A percentile compares a stretch with the other conserved stretches of the same genome.
Evolutionary conservation across 2,888 invertebrate genomes (phyloP).

Genomic region (Hofmannophila pseudospretella): DNA sequence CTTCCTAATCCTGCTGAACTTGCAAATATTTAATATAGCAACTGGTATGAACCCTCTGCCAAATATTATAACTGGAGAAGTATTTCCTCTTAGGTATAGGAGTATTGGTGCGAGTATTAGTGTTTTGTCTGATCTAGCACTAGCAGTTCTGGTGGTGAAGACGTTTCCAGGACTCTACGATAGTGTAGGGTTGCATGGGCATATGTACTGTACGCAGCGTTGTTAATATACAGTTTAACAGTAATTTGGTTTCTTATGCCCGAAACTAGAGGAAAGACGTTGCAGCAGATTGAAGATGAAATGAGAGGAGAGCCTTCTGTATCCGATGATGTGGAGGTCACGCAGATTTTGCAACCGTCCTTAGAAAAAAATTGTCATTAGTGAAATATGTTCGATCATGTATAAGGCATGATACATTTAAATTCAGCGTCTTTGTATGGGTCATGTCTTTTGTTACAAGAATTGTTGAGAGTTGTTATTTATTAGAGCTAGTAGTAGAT

Average conservation of each 20-base stretch:
- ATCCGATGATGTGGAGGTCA: too few species aligned
- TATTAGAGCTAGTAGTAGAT: too few species aligned
- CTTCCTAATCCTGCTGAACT: too few species aligned
- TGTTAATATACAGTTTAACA: neutral
- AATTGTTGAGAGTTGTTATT: too few species aligned
- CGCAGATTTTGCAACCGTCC: too few species aligned
- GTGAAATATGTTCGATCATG: too few species aligned
- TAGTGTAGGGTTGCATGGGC: slow-evolving; percentile 40
- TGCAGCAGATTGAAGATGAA: slow-evolving; percentile 59
- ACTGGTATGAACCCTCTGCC: slow-evolving; percentile 80
- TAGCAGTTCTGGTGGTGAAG: slow-evolving; percentile 50
- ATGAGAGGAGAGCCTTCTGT: too few species aligned
- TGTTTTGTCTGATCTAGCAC: slow-evolving; percentile 42
- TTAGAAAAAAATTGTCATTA: too few species aligned
- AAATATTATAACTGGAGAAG: slow-evolving; percentile 83
- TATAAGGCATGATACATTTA: too few species aligned
- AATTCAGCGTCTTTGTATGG: too few species aligned
- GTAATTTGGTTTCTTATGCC: slow-evolving; percentile 38
- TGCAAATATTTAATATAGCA: slow-evolving; percentile 72
- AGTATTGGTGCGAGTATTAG: slow-evolving; percentile 73
- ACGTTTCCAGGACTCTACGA: slow-evolving; percentile 44
- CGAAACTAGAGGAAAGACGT: slow-evolving; percentile 56
- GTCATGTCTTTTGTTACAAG: too few species aligned
- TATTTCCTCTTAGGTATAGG: slow-evolving; percentile 79
- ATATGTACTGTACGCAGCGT: slow-evolving; percentile 32